Base-by-base conservation (phyloP, 2,888 invertebrate genomes). In the Colostygia pectinataria region DNA sequence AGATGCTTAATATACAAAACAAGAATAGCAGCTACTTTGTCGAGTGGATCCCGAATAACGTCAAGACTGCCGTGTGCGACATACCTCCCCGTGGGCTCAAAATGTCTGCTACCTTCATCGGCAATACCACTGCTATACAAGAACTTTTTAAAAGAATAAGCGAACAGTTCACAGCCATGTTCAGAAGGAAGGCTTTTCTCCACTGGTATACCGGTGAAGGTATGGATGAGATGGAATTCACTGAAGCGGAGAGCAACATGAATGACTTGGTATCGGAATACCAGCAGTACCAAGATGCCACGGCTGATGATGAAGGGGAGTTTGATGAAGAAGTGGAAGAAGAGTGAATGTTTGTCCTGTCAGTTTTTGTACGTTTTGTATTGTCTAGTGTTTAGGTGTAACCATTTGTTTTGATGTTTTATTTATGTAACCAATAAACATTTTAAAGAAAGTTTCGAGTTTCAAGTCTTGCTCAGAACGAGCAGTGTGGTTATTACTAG, bases 121-220 rank as follows among this genome's bases (percentile, higher is more conserved):
- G 95, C 34, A 96, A 96, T 79, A 94, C 95, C 10, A 96, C 96
- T 7, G 95, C 96, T 57, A 96, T 96, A 63, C 97, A 97, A 74
- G 96, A 96, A 75, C 80, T 97, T 55, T 97, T 97, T 83, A 96
- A 96, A 80, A 92, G 97, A 68, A 95, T 96, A 64, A 94, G 95
- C 29, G 95, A 96, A 73, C 96, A 96, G 77, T 96, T 96, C 72
- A 94, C 94, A 10, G 95, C 96, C 66, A 97, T 98, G 98, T 98
- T 97, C 92, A 93, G 97, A 61, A 93, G 98, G 67, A 98, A 97
- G 85, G 98, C 98, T 77, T 98, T 98, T 93, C 92, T 98, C 67
- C 97, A 98, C 91, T 98, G 97, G 97, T 98, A 97, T 90, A 97
- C 97, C 25, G 97, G 97, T 39, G 97, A 98, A 80, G 98, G 98